phyloP scores from a whole-genome alignment of 2,113 vertebrate genomes.

The Trochalopteron elliotii region DNA sequence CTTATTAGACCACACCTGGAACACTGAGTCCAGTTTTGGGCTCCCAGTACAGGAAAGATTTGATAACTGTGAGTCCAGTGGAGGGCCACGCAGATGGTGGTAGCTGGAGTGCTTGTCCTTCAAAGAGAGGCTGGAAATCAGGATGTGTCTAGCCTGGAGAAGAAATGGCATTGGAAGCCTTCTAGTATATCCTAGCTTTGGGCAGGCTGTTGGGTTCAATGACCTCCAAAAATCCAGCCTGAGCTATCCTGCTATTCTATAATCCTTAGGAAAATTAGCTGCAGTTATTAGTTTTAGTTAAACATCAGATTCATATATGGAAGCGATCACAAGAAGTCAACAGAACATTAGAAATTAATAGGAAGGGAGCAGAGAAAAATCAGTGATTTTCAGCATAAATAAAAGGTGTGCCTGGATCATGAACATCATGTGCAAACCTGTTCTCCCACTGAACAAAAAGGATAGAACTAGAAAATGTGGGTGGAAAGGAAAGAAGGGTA shows the following conservation, averaged over 20 bases:
- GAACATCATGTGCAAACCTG: conserved; percentile 33
- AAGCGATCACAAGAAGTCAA: not conserved
- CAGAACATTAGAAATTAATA: not conserved
- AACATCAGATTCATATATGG: not conserved
- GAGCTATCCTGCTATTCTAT: not conserved
- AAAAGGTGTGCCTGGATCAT: not conserved
- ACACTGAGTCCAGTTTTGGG: not conserved
- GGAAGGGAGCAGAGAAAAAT: not conserved
- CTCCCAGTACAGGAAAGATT: not conserved
- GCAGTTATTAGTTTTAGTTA: not conserved
- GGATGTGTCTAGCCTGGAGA: not conserved
- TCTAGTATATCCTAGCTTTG: not conserved
- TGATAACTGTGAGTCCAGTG: not conserved
- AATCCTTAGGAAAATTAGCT: not conserved
- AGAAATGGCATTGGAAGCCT: not conserved
- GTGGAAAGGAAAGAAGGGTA: not conserved
- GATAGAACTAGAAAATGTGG: not conserved
- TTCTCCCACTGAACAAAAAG: not conserved
- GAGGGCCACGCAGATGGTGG: not conserved
- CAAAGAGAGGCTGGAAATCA: not conserved
- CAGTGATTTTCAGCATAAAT: not conserved
- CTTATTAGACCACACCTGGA: not conserved
- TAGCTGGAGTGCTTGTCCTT: not conserved
- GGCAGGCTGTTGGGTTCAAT: not conserved
- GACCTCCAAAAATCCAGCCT: not conserved